Conservation (phyloP, 2,113 vertebrate genomes). For the Lutjanus erythropterus region DNA sequence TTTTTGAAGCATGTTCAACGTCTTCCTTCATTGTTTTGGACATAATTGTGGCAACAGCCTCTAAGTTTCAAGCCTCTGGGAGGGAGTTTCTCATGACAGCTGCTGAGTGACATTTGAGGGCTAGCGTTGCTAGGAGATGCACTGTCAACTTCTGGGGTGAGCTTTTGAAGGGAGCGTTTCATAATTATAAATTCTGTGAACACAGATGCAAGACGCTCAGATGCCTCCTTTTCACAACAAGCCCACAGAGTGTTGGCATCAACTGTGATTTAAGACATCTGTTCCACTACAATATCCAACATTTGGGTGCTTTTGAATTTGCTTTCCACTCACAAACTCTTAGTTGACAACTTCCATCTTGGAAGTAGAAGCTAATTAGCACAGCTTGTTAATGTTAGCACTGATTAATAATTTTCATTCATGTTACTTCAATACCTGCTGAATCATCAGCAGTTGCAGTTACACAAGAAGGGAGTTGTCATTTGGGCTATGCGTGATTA, state of each 20-base stretch:
- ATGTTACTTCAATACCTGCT: background rate
- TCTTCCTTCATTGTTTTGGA: background rate
- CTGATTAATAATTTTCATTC: background rate
- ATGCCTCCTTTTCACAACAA: background rate
- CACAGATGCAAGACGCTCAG: background rate
- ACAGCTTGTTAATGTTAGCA: background rate
- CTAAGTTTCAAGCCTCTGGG: background rate
- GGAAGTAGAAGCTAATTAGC: background rate
- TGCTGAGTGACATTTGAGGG: background rate
- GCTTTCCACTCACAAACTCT: background rate
- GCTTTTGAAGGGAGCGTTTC: background rate
- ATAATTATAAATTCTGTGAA: background rate
- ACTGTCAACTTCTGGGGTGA: background rate
- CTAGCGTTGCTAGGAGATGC: background rate
- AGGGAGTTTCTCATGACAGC: background rate
- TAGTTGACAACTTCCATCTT: background rate
- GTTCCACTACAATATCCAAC: background rate
- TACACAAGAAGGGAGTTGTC: background rate
- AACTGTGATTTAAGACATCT: background rate
- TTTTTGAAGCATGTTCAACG: too few species aligned
- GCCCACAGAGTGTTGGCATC: background rate
- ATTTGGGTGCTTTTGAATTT: background rate
- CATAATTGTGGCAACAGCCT: background rate
- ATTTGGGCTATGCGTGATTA: too few species aligned
- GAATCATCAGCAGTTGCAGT: background rate